Base-by-base conservation (phyloP, 2,113 vertebrate species). In the Heteronetta atricapilla region DNA sequence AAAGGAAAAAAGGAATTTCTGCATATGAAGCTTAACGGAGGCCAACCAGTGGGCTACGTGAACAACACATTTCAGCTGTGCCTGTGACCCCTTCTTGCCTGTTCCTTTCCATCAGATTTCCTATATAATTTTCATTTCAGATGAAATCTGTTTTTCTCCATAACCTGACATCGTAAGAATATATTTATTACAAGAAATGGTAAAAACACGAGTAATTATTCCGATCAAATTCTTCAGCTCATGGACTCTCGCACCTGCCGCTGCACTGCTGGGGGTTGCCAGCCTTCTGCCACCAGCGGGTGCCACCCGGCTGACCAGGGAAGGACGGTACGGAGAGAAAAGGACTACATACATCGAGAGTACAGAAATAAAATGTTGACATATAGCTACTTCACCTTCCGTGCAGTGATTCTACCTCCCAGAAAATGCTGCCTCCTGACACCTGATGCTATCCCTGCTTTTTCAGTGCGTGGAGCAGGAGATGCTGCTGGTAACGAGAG, bases 111-210 rank as follows among this genome's bases (percentile, higher is more conserved):
- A 9, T 44, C 23, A 26, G 59, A 21, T 52, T 64, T 15, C 58
- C 13, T 2, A 18, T 8, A 10, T 53, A 42, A 40, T 11, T 20
- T 72, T 52, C 22, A 9, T 2, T 34, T 48, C 33, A 66, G 52
- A 0, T 29, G 9, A 48, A 26, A 10, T 28, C 9, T 74, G 22
- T 34, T 26, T 62, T 33, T 53, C 20, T 48, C 36, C 50, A 23
- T 23, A 33, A 26, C n/a, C 21, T 11, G 40, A 34, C 8, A 55
- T 52, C 52, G 26, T 33, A n/a, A 26, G 46, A 18, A n/a, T 48
- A 22, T 50, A 4, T 3, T 2, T 3, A 8, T 20, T 33, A 22
- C 28, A 66, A 69, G 28, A 50, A 72, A n/a, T 0, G 8, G 14
- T 5, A 28, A 59, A 83, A 58, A 11, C 19, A 48, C 23, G n/a